Conservation (phyloP, 2,888 invertebrate genomes). For the Aporophyla nigra region DNA sequence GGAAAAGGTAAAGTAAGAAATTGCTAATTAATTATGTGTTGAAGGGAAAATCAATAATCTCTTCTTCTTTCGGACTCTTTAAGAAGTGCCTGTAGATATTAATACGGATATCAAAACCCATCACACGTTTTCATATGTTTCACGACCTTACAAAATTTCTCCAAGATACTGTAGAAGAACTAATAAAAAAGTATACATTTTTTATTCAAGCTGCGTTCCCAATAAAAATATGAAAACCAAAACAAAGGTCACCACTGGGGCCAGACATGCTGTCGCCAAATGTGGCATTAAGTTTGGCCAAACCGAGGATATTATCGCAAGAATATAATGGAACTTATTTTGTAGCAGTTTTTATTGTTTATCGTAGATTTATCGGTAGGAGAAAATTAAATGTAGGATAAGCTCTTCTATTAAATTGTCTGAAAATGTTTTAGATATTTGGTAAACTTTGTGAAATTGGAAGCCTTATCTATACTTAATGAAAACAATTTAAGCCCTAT, state of each 20-base stretch:
- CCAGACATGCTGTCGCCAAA: conserved; percentile 76
- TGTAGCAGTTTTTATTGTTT: conserved; percentile 58
- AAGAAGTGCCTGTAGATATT: not conserved
- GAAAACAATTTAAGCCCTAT: not conserved
- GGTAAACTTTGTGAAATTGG: too few species aligned
- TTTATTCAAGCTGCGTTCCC: conserved; percentile 64
- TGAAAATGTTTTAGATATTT: not conserved
- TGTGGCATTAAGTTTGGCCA: conserved; percentile 73
- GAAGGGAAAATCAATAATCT: not conserved
- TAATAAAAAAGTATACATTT: conserved; percentile 60
- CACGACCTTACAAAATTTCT: conserved; percentile 30
- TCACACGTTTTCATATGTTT: conserved; percentile 31
- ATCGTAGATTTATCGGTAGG: conserved; percentile 46
- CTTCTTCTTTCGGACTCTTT: not conserved
- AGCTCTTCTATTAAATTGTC: not conserved
- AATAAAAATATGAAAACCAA: conserved; percentile 68
- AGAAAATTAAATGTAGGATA: conserved; percentile 18
- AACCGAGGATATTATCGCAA: conserved; percentile 64
- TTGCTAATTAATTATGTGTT: not conserved
- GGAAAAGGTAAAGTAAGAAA: not conserved
- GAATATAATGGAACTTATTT: conserved; percentile 62
- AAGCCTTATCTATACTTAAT: not conserved
- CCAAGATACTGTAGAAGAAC: conserved; percentile 33
- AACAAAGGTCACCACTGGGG: conserved; percentile 67
- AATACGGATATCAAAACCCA: conserved; percentile 24